Percentiles rank a stretch among this genome's conserved stretches.
phyloP scores from a whole-genome alignment of 2,888 invertebrate species.

The Adineta ricciae region DNA sequence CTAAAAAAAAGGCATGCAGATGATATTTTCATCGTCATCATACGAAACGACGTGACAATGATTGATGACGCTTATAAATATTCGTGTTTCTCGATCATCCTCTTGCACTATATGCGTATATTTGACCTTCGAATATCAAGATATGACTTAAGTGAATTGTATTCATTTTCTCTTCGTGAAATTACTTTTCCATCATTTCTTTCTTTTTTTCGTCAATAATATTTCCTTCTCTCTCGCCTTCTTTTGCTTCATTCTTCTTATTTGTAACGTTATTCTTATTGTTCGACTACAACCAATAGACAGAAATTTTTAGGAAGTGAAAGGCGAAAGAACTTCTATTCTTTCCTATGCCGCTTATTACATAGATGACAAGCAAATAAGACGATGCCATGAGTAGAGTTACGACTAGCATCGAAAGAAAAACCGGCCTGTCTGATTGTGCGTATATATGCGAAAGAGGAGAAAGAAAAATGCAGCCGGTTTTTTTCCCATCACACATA shows the following conservation, averaged over 20 bases:
- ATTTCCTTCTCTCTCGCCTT: not conserved
- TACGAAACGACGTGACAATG: not conserved
- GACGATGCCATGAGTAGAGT: not conserved
- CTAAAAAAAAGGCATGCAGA: too few species aligned
- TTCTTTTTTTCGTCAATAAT: not conserved
- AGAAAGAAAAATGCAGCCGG: not conserved
- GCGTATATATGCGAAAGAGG: not conserved
- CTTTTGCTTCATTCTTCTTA: not conserved
- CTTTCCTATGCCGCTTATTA: not conserved
- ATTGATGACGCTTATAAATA: not conserved
- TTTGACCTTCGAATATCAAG: not conserved
- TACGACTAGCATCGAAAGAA: not conserved
- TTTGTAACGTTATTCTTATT: not conserved
- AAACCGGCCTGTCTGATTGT: not conserved
- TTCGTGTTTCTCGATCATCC: not conserved
- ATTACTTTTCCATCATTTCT: not conserved
- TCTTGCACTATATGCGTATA: not conserved
- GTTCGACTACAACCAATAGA: not conserved
- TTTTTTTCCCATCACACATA: not conserved
- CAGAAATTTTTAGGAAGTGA: not conserved
- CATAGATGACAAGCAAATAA: not conserved
- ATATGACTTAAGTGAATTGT: not conserved
- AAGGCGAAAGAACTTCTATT: not conserved
- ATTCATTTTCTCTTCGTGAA: not conserved
- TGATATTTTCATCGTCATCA: too few species aligned